phyloP scores from a whole-genome alignment of 1,140 invertebrate genomes.

The Zaprionus nigranus region DNA sequence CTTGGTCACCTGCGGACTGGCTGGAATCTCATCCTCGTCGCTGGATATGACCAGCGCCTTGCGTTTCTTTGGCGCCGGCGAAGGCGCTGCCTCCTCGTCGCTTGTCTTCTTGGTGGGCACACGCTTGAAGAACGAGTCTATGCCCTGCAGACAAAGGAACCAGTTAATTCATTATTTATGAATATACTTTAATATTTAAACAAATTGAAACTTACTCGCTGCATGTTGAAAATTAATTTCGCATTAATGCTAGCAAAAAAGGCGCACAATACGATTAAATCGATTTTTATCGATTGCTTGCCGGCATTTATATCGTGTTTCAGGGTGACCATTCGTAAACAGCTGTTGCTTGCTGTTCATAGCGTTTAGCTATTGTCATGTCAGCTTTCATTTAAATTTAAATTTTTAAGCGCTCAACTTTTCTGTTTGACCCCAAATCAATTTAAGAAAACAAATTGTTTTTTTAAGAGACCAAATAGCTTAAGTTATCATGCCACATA shows the following conservation, averaged over 20 bases:
- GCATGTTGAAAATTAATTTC: conserved; percentile 41
- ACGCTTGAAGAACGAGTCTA: conserved; percentile 67
- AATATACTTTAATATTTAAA: not conserved
- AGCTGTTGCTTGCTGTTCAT: not conserved
- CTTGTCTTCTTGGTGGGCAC: conserved; percentile 50
- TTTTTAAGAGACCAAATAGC: conserved; percentile 6
- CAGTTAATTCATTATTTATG: not conserved
- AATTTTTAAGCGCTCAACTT: not conserved
- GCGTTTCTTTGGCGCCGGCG: conserved; percentile 70
- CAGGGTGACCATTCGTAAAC: conserved; percentile 15
- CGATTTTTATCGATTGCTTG: conserved; percentile 20
- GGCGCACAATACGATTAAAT: conserved; percentile 28
- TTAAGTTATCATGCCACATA: conserved; percentile 36
- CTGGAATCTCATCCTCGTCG: conserved; percentile 68
- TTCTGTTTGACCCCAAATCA: conserved; percentile 1
- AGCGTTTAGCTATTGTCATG: conserved; percentile 21
- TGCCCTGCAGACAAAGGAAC: conserved; percentile 37
- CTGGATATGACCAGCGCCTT: conserved; percentile 74
- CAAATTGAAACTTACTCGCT: conserved; percentile 52
- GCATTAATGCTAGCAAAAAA: conserved; percentile 35
- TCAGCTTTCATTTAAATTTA: conserved; percentile 3
- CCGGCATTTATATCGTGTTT: conserved; percentile 4
- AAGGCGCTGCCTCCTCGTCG: conserved; percentile 29
- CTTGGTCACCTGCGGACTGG: conserved; percentile 54
- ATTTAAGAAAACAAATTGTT: conserved; percentile 30